Evolutionary conservation across 2,888 invertebrate genomes (phyloP).

Genomic region (Xestia ashworthii): DNA sequence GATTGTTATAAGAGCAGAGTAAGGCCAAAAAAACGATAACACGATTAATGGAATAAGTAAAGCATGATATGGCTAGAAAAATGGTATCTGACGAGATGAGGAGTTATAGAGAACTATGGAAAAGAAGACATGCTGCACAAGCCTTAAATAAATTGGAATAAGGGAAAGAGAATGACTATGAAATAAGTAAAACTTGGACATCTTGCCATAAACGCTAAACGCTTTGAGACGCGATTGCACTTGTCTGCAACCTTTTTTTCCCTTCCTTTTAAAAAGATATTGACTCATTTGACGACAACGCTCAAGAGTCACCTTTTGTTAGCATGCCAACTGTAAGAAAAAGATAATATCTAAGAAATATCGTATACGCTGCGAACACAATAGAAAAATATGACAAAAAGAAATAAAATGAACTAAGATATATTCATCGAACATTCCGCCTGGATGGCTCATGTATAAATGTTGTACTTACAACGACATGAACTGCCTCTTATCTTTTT

Average conservation of each 20-base stretch:
- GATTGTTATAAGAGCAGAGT: not conserved
- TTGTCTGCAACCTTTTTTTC: not conserved
- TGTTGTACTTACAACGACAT: conserved; percentile 22
- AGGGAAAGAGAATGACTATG: not conserved
- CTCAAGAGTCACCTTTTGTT: conserved; percentile 2
- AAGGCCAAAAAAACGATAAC: not conserved
- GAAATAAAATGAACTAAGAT: conserved; percentile 31
- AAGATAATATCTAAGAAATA: not conserved
- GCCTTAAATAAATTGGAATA: not conserved
- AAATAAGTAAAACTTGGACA: not conserved
- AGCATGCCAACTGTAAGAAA: conserved; percentile 1
- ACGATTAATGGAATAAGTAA: not conserved
- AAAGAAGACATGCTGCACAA: not conserved
- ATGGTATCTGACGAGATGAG: not conserved
- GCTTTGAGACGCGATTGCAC: not conserved
- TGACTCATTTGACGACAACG: not conserved
- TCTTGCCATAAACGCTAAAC: not conserved
- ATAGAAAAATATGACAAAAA: conserved; percentile 32
- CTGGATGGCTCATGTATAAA: conserved; percentile 45
- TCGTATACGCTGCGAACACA: conserved; percentile 21
- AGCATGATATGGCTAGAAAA: not conserved
- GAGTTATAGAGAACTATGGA: not conserved
- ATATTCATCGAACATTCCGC: conserved; percentile 54
- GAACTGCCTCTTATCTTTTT: conserved; percentile 23
- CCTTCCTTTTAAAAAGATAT: not conserved